Conservation (phyloP, 1,140 invertebrate genomes). For the Rhyzopertha dominica region DNA sequence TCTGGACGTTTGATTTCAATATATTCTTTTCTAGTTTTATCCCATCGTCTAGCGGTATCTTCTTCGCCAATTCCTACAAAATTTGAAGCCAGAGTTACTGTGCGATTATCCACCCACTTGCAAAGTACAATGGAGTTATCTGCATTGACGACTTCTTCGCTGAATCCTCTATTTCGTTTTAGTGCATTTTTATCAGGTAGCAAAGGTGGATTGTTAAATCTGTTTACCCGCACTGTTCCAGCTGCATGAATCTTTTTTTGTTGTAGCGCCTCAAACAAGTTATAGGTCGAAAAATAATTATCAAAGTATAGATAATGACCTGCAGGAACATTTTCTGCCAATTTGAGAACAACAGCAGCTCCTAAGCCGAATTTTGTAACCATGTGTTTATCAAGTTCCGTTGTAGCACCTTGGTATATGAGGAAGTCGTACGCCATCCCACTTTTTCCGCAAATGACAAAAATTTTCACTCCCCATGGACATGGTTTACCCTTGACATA, state of each 20-base stretch:
- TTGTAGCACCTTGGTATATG: constrained; percentile 19
- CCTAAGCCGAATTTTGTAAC: constrained; percentile 9
- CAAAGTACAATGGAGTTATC: constrained; percentile 38
- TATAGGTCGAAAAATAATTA: constrained; percentile 42
- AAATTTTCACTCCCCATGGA: constrained; percentile 23
- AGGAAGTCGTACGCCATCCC: constrained; percentile 23
- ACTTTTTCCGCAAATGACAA: constrained; percentile 14
- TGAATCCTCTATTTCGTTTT: constrained; percentile 39
- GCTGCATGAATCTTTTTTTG: constrained; percentile 40
- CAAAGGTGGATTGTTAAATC: constrained; percentile 39
- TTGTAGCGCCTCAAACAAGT: constrained; percentile 41
- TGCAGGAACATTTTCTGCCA: constrained; percentile 34
- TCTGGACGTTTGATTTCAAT: constrained; percentile 23
- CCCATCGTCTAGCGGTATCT: constrained; percentile 40
- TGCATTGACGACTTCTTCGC: constrained; percentile 41
- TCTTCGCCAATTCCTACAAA: constrained; percentile 42
- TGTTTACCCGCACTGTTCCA: constrained; percentile 39
- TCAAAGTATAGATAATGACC: constrained; percentile 19
- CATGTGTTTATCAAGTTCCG: constrained; percentile 9
- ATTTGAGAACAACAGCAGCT: constrained; percentile 21
- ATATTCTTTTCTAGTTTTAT: constrained; percentile 32
- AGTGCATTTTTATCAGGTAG: constrained; percentile 39
- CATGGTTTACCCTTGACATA: constrained; percentile 23
- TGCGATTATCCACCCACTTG: constrained; percentile 44
- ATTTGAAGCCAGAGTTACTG: constrained; percentile 44